These are phyloP conservation scores for Autographa gamma DNA, from an alignment of 2,888 invertebrate species.

Conservation along the genomic window DNA sequence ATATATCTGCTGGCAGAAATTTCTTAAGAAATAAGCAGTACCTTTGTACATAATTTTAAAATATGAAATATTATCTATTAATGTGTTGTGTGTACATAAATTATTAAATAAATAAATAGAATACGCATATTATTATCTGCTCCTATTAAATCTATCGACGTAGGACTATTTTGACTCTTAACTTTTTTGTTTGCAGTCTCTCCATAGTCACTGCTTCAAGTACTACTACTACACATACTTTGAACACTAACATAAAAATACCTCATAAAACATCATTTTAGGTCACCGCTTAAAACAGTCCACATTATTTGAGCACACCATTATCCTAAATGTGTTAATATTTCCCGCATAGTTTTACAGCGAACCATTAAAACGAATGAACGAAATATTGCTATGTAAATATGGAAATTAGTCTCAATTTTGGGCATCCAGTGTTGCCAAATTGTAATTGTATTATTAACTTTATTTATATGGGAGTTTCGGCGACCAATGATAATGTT, in stretches of 20 bases:
- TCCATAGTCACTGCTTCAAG: background rate
- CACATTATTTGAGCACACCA: background rate
- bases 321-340: conserved; percentile 35
- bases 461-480: conserved; percentile 41
- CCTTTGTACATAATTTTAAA: too few relatives aligned
- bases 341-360: conserved; percentile 42
- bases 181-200: conserved; percentile 16
- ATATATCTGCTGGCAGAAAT: too few relatives aligned
- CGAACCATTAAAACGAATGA: conserved; percentile 48
- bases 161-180: too few relatives aligned
- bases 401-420: conserved; percentile 48
- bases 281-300: background rate
- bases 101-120: too few relatives aligned
- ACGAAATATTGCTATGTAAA: conserved; percentile 49
- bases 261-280: background rate
- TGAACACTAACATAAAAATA: background rate
- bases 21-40: too few relatives aligned
- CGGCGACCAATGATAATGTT: conserved; percentile 18
- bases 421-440: conserved; percentile 43
- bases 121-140: too few relatives aligned
- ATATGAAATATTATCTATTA: too few relatives aligned
- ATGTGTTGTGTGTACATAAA: too few relatives aligned
- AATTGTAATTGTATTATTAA: conserved; percentile 53
- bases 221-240: background rate
- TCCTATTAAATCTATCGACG: too few relatives aligned